Base-by-base conservation (phyloP, 2,113 vertebrate species). In the Synodontis membranacea region DNA sequence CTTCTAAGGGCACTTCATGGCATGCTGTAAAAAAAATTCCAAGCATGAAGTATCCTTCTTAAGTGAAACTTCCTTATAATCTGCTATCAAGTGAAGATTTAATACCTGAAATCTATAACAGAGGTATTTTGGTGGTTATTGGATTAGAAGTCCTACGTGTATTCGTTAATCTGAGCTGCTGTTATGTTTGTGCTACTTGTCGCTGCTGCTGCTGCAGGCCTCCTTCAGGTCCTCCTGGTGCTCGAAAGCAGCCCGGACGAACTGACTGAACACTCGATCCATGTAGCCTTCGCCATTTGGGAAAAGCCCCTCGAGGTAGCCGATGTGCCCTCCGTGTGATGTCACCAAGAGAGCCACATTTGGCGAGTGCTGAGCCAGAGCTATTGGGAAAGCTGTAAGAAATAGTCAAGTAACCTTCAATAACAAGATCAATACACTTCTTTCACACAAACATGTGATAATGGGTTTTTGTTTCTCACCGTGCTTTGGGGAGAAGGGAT, bases 241-340 rank as follows among this genome's bases (percentile, higher is more conserved):
- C 81, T 96, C 93, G 5, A 97, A 94, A 56, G 90, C 86, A 0
- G 96, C 95, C 0, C 86, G 76, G 39, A 82, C 79, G 0, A 95
- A 96, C 91, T 95, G 95, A 4, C 92, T 87, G 0, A 96, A 93
- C 68, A 97, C 88, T 12, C 94, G 94, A 83, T 94, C 95, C 95
- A 94, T 95, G 90, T 94, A 97, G 70, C 60, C 90, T 74, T 94
- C 92, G 0, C 94, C 92, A 1, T 85, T 88, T 0, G 97, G 97
- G 48, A 95, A 92, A 82, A 96, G 70, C 4, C 96, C 96, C 85
- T 97, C 94, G 90, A 97, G 88, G 91, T 97, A 97, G 80, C 96
- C 95, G 0, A 95, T 94, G 93, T 97, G 97, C 28, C 97, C 96
- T 0, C 96, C 96, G 0, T 90, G 93, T 0, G 94, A 89, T 0